Evolutionary conservation across 2,797 vertebrate species (phyloP).

Genomic region (Typhlichthys eigenmanni): DNA sequence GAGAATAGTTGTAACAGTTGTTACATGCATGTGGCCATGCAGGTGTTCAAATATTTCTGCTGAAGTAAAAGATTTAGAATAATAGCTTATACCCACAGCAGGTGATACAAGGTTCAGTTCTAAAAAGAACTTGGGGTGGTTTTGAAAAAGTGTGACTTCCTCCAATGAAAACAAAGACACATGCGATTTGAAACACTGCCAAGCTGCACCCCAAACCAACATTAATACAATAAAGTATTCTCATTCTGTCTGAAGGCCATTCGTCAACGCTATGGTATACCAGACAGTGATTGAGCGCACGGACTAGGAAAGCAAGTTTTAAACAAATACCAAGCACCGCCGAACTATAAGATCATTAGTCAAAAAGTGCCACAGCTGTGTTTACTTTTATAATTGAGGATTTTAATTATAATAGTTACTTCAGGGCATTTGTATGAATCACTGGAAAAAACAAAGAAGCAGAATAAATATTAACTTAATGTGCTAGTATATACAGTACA

Average conservation of each 20-base stretch:
- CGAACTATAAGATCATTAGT: background rate
- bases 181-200: conserved; percentile 4
- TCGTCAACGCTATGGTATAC: conserved; percentile 12
- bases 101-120: too few species aligned
- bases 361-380: background rate
- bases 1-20: too few species aligned
- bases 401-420: background rate
- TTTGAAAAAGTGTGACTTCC: conserved; percentile 25
- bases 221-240: conserved; percentile 28
- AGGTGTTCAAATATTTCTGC: background rate
- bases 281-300: conserved; percentile 9
- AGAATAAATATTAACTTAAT: background rate
- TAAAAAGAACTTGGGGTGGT: conserved; percentile 11
- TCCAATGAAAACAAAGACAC: conserved; percentile 7
- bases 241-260: conserved; percentile 8
- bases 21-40: too few species aligned
- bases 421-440: conserved; percentile 5
- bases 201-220: conserved; percentile 23
- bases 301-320: background rate
- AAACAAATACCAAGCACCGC: background rate
- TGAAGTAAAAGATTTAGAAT: conserved; percentile 12
- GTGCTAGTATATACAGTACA: too few species aligned
- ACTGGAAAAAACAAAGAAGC: conserved; percentile 6
- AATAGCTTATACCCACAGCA: conserved; percentile 43
- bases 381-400: background rate